phyloP scores from a whole-genome alignment of 2,888 invertebrate species.

The Bibio marci region DNA sequence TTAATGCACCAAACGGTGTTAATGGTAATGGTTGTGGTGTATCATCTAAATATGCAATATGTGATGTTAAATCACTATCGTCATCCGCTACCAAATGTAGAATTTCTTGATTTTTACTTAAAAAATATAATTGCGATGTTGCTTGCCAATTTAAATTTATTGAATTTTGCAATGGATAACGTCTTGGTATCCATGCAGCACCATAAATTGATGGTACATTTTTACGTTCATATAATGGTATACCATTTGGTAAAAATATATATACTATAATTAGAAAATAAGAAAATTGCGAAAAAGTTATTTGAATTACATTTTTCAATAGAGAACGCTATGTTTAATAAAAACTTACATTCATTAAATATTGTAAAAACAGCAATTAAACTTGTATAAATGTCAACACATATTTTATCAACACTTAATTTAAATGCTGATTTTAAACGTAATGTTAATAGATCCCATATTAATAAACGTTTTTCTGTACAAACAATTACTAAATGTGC shows the following conservation, averaged over 20 bases:
- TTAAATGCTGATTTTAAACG: constrained; percentile 39
- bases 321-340: neutral
- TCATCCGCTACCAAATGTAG: constrained; percentile 30
- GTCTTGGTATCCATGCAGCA: constrained; percentile 39
- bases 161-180: constrained; percentile 29
- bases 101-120: constrained; percentile 39
- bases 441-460: constrained; percentile 50
- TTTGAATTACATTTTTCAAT: constrained; percentile 4
- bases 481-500: constrained; percentile 24
- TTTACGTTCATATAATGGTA: constrained; percentile 34
- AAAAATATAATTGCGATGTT: constrained; percentile 40
- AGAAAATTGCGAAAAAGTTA: too few species aligned
- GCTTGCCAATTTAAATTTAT: constrained; percentile 38
- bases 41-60: constrained; percentile 21
- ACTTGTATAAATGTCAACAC: constrained; percentile 42
- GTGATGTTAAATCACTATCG: constrained; percentile 24
- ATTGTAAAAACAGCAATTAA: constrained; percentile 46
- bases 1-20: constrained; percentile 32
- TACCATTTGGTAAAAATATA: constrained; percentile 39
- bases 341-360: constrained; percentile 37
- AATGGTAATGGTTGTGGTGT: constrained; percentile 18
- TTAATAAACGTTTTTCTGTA: constrained; percentile 35
- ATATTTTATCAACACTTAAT: constrained; percentile 22
- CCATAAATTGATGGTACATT: constrained; percentile 31
- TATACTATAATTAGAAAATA: constrained; percentile 39